Percentiles rank a stretch among this genome's conserved stretches.
Conservation (phyloP, 1,140 invertebrate genomes). For the Monochamus saltuarius region DNA sequence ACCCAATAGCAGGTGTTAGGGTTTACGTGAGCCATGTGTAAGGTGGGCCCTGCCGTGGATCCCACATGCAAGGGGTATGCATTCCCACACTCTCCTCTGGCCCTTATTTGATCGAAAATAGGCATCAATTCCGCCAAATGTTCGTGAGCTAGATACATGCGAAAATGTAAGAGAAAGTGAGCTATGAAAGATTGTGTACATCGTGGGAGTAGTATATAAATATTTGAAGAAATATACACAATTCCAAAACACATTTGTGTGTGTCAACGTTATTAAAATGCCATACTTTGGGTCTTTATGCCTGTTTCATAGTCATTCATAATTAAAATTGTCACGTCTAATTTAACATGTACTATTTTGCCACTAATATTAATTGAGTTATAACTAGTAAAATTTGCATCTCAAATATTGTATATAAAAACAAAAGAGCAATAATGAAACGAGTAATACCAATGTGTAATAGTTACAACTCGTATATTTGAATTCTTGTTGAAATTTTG, state of each 20-base stretch:
- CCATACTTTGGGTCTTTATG: too few relatives aligned
- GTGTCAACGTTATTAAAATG: too few relatives aligned
- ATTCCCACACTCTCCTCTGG: conserved; percentile 82
- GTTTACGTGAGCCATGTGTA: conserved; percentile 50
- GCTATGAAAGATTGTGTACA: conserved; percentile 2
- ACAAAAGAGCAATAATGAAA: too few relatives aligned
- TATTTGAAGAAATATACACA: neutral
- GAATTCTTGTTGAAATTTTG: too few relatives aligned
- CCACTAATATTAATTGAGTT: too few relatives aligned
- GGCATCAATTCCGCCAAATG: conserved; percentile 90
- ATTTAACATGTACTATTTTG: too few relatives aligned
- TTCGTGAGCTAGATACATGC: conserved; percentile 71
- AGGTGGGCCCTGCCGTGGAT: conserved; percentile 51
- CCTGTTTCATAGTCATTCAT: too few relatives aligned
- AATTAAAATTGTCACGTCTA: too few relatives aligned
- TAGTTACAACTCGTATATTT: too few relatives aligned
- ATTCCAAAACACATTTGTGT: neutral
- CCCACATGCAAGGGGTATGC: conserved; percentile 84
- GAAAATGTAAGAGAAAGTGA: conserved; percentile 4
- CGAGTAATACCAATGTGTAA: too few relatives aligned
- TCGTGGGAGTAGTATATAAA: neutral
- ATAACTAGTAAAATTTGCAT: too few relatives aligned
- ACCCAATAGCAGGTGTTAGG: conserved; percentile 69
- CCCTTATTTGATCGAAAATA: conserved; percentile 88
- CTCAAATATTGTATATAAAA: too few relatives aligned